phyloP scores from a whole-genome alignment of 2,797 vertebrate genomes.

The Mormyrus hasselquistii region DNA sequence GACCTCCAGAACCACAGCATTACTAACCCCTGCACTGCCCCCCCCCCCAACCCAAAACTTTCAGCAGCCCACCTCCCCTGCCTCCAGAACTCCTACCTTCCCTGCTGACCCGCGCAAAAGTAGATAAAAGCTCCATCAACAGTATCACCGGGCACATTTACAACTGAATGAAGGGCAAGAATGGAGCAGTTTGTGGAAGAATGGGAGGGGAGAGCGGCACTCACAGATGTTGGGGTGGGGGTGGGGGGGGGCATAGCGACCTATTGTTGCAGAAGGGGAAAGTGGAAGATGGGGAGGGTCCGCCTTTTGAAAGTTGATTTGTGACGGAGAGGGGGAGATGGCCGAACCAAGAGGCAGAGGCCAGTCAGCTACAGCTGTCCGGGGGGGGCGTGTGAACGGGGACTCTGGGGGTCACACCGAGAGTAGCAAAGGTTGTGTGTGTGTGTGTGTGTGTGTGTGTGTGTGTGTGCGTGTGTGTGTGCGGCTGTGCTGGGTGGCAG shows the following conservation, averaged over 20 bases:
- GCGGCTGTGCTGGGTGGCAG: not conserved
- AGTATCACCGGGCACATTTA: conserved; percentile 67
- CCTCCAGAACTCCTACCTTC: conserved; percentile 40
- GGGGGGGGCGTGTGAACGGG: conserved; percentile 55
- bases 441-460: not conserved
- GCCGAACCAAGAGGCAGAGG: conserved; percentile 35
- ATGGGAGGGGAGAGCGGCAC: conserved; percentile 62
- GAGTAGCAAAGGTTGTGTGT: conserved; percentile 27
- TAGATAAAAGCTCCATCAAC: conserved; percentile 67
- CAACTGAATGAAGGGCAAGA: conserved; percentile 67
- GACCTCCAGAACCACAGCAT: conserved; percentile 36
- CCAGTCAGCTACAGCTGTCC: conserved; percentile 41
- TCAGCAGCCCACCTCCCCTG: conserved; percentile 18
- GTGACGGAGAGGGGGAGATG: conserved; percentile 37
- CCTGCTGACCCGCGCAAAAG: conserved; percentile 50
- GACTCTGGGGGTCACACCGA: conserved; percentile 43
- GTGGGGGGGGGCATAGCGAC: conserved; percentile 34
- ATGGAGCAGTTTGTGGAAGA: conserved; percentile 69
- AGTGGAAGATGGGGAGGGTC: conserved; percentile 33
- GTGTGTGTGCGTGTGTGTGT: too few relatives aligned
- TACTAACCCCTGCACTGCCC: conserved; percentile 30
- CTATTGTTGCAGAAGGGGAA: conserved; percentile 50
- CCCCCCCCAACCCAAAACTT: conserved; percentile 32
- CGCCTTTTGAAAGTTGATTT: conserved; percentile 49
- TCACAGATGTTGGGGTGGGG: conserved; percentile 62